Base-by-base conservation (phyloP, 1,140 invertebrate genomes). In the Macrostomum lignano region DNA sequence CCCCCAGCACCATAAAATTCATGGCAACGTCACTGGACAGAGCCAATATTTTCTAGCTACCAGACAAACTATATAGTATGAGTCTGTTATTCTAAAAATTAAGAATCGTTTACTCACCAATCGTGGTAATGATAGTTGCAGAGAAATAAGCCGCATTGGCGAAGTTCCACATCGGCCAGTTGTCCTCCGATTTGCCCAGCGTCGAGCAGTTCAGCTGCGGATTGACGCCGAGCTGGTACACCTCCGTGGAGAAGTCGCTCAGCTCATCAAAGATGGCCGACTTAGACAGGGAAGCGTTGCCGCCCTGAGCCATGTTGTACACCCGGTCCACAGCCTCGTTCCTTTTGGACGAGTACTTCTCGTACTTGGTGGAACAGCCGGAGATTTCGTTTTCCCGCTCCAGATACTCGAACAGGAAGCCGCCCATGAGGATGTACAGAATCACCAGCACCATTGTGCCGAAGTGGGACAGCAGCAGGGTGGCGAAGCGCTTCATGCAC, bases 61-160 rank as follows among this genome's bases (percentile, higher is more conserved):
- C n/a, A n/a, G n/a, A n/a, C n/a, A n/a, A n/a, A n/a, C n/a, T n/a
- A n/a, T n/a, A n/a, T n/a, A n/a, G n/a, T n/a, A n/a, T n/a, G n/a
- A n/a, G n/a, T n/a, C n/a, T n/a, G n/a, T n/a, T n/a, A n/a, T n/a
- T n/a, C n/a, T n/a, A n/a, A n/a, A n/a, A n/a, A n/a, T n/a, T n/a
- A n/a, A n/a, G n/a, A n/a, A n/a, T n/a, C n/a, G n/a, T n/a, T 17
- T 17, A 26, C 71, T 70, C 63, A 79, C 77, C 79, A 40, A 86
- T 88, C 1, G 78, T 88, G 0, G 79, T 88, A 45, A 86, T 86
- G 37, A 86, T 76, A 7, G 82, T 88, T 15, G 91, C 66, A 0
- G 75, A 84, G 55, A 86, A 93, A 1, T 88, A 66, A 67, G 42
- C 71, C 67, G 22, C 73, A 69, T 47, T 79, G 58, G 68, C 67